These are phyloP conservation scores for Sarotherodon lohbergeri DNA, from an alignment of 2,113 vertebrate genomes.

Conservation along the genomic window DNA sequence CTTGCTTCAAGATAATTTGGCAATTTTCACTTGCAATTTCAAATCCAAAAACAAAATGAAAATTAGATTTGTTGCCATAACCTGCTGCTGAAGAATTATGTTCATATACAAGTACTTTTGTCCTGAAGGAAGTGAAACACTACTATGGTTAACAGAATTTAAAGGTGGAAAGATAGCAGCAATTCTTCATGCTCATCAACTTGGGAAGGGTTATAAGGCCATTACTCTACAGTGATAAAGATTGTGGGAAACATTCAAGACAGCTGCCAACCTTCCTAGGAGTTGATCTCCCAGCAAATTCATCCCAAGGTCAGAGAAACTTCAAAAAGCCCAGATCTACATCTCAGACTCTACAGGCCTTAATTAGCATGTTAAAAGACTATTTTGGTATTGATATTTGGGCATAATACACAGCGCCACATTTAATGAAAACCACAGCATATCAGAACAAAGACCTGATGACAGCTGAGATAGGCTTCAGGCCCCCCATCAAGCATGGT, in stretches of 20 bases:
- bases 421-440: neutral
- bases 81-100: neutral
- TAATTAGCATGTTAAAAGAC: neutral
- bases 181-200: neutral
- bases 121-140: neutral
- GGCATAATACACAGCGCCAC: neutral
- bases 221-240: neutral
- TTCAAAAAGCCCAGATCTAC: neutral
- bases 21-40: neutral
- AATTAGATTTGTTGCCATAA: neutral
- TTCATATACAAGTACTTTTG: neutral
- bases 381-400: neutral
- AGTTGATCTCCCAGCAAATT: neutral
- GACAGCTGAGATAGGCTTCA: neutral
- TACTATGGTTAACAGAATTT: neutral
- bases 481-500: neutral
- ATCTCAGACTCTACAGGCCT: neutral
- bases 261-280: accelerated
- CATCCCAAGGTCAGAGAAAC: neutral
- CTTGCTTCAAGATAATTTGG: neutral
- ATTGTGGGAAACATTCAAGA: neutral
- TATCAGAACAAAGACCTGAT: neutral
- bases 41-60: neutral
- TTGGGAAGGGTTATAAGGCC: neutral
- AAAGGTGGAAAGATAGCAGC: neutral